Evolutionary conservation across 2,797 vertebrate genomes (phyloP), one percentile per base, ranked within the genome.

Genomic region (Danionella dracula): DNA sequence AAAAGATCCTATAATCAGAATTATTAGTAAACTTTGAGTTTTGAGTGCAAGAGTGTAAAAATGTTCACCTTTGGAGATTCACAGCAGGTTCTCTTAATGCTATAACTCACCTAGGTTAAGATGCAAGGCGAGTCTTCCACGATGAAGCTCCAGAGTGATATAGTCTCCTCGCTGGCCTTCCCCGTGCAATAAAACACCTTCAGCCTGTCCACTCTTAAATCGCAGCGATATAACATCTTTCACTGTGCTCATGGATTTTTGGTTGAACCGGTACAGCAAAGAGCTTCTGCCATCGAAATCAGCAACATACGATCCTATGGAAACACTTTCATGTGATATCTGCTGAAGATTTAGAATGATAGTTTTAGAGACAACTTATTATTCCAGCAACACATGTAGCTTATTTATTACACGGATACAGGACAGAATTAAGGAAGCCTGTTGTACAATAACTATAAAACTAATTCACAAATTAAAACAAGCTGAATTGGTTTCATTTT

Each of bases 251-350:
- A 95, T 95, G 60, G 94, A 88, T 80, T 99, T 99, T 85, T 98
- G 95, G 84, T 94, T 97, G 81, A 99, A 99, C 84, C 96, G 93
- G 75, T 99, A 99, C 29, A 96, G 89, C 68, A 99, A 84, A 0
- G 94, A 94, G 79, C 96, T 99, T 73, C 93, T 88, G 79, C 96
- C 95, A 42, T 98, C 93, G 37, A 99, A 99, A 81, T 97, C 94
- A 1, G 93, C 94, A 68, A 95, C 84, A 7, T 93, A 92, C 0
- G 95, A 98, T 80, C 97, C 96, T 90, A 61, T 5, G 19, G 29
- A 53, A 15, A 69, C 2, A 19, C 34, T 13, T 27, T 3, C 23
- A 27, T 27, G n/a, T n/a, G n/a, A n/a, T n/a, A n/a, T n/a, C n/a
- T n/a, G n/a, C n/a, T n/a, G n/a, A n/a, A n/a, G n/a, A n/a, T n/a